phyloP scores from a whole-genome alignment of 2,113 vertebrate genomes.

The Zosterops borbonicus region DNA sequence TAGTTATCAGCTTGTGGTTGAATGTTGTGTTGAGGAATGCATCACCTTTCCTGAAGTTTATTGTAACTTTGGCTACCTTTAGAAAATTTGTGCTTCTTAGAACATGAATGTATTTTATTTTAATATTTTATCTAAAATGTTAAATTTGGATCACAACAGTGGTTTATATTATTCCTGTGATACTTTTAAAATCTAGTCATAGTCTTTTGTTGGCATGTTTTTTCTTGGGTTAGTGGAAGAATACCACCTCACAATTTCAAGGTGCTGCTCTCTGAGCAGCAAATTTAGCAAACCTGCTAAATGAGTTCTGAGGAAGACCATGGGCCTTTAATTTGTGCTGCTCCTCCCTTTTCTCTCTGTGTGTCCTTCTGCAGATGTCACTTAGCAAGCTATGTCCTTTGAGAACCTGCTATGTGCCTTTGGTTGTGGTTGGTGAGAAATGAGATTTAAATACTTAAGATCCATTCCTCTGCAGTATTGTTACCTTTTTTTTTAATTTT shows the following conservation, averaged over 20 bases:
- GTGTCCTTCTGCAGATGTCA: not conserved
- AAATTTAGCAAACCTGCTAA: not conserved
- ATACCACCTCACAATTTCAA: not conserved
- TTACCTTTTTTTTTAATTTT: not conserved
- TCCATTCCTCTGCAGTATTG: not conserved
- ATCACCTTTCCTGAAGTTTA: not conserved
- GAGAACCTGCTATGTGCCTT: constrained; percentile 5
- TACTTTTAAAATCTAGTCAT: not conserved
- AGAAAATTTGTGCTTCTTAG: not conserved
- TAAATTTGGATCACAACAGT: not conserved
- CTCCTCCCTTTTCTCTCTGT: not conserved
- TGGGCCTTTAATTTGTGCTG: not conserved
- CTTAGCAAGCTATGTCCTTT: not conserved
- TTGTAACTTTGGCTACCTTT: not conserved
- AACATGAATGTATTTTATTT: not conserved
- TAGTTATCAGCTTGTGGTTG: not conserved
- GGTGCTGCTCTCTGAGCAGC: not conserved
- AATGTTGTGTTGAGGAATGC: not conserved
- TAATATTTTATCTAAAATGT: not conserved
- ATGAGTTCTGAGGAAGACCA: not conserved
- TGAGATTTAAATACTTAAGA: constrained; percentile 4
- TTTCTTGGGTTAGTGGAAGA: not conserved
- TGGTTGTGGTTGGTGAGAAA: constrained; percentile 15
- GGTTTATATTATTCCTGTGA: not conserved
- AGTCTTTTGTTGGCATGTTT: not conserved